Base-by-base conservation (phyloP, 1,140 invertebrate genomes). In the Meloidogyne chitwoodi region DNA sequence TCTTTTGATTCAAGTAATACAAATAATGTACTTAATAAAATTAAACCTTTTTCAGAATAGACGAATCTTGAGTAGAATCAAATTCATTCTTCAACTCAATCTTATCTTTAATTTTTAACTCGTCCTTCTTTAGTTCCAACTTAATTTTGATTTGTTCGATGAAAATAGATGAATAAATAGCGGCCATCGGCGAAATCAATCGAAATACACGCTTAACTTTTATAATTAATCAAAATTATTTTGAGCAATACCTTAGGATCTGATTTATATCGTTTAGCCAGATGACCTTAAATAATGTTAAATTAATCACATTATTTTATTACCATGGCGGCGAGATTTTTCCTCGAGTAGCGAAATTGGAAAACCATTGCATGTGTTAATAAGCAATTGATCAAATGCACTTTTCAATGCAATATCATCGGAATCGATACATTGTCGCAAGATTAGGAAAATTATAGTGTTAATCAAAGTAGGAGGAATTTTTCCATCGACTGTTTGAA, bases 341-440 rank as follows among this genome's bases (percentile, higher is more conserved):
- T 22, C 19, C 24, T 78, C 77, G 27, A 38, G 29, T 12, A 78
- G 38, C 11, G 77, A 78, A 65, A 79, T 71, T 0, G 77, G 76
- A 12, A 79, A 14, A 6, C 77, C 77, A 27, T 27, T 64, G 34
- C 63, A 67, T 26, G 56, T 68, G 19, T 44, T 41, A n/a, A 22
- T 5, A n/a, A 78, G 61, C 22, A 78, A 80, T 34, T 66, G 48
- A n/a, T 78, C 77, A 48, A 79, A 78, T 19, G 77, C 76, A 34
- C 67, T 63, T 27, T 62, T 26, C 14, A 78, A 29, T 19, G 68
- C 41, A 8, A 44, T 19, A 61, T 79, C 29, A 24, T 79, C 68
- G 0, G 44, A 73, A 24, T 78, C 77, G 38, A 78, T 79, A 48
- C 77, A 78, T 12, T 62, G 38, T 19, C 77, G 77, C 27, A 78